Evolutionary conservation across 2,797 vertebrate species (phyloP).

Genomic region (Sebastes trivittatus): DNA sequence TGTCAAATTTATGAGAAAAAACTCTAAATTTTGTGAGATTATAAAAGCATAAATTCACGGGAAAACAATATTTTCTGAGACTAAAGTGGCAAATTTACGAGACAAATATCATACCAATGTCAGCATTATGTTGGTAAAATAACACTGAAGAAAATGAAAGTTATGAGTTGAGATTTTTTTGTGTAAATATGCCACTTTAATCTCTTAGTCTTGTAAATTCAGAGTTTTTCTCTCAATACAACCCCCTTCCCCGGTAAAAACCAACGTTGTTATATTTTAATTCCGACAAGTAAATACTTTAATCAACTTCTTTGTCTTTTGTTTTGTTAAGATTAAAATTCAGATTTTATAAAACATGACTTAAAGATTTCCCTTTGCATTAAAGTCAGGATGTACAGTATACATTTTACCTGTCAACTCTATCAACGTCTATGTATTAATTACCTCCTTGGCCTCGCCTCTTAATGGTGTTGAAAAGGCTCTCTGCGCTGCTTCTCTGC

Average conservation of each 20-base stretch:
- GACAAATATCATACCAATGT: no score
- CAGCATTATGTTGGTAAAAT: no score
- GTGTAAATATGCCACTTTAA: no score
- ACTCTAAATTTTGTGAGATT: no score
- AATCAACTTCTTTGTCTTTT: not conserved
- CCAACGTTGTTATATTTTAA: not conserved
- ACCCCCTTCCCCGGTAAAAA: not conserved
- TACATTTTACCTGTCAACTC: conserved; percentile 66
- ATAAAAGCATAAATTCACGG: no score
- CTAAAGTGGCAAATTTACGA: no score
- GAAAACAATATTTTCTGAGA: no score
- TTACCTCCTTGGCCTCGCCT: conserved; percentile 41
- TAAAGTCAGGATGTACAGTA: conserved; percentile 41
- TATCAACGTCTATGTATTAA: conserved; percentile 40
- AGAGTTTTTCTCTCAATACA: no score
- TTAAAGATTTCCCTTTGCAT: not conserved
- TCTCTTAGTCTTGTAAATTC: no score
- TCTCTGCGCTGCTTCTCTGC: not conserved
- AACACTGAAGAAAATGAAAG: no score
- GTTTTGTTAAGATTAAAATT: not conserved
- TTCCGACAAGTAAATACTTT: not conserved
- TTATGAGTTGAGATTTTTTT: no score
- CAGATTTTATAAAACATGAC: not conserved
- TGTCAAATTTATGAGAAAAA: no score
- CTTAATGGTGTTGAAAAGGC: conserved; percentile 43